These are phyloP conservation scores for Thalassophryne amazonica DNA, from an alignment of 2,797 vertebrate genomes.

Conservation along the genomic window DNA sequence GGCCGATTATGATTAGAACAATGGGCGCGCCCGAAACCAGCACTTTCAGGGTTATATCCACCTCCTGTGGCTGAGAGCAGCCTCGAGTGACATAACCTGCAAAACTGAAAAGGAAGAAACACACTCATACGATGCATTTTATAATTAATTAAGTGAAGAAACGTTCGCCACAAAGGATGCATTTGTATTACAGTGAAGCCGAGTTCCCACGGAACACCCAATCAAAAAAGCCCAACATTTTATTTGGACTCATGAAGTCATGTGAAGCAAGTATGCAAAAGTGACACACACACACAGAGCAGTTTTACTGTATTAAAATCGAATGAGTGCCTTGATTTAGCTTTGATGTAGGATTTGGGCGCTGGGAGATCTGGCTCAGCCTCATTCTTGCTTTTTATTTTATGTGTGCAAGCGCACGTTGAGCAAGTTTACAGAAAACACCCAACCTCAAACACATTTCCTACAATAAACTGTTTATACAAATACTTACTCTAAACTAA, in stretches of 20 bases:
- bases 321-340: conserved; percentile 19
- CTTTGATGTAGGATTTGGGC: conserved; percentile 58
- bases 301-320: conserved; percentile 16
- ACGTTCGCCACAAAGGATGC: neutral
- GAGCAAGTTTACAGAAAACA: neutral
- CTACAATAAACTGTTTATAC: neutral
- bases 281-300: neutral
- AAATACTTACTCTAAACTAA: conserved; percentile 91
- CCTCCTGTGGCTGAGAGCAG: conserved; percentile 85
- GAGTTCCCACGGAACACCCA: neutral
- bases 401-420: neutral
- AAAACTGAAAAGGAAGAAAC: conserved; percentile 74
- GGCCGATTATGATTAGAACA: conserved; percentile 85
- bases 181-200: neutral
- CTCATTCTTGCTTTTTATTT: conserved; percentile 1
- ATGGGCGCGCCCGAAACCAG: conserved; percentile 88
- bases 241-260: conserved; percentile 13
- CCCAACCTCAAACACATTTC: neutral
- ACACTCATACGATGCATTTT: no score
- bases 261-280: conserved; percentile 17
- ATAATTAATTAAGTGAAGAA: neutral
- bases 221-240: conserved; percentile 12
- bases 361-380: conserved; percentile 36
- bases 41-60: conserved; percentile 88
- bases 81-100: conserved; percentile 88